Evolutionary conservation across 2,888 invertebrate species (phyloP).

Genomic region (Drosophila austrosaltans): DNA sequence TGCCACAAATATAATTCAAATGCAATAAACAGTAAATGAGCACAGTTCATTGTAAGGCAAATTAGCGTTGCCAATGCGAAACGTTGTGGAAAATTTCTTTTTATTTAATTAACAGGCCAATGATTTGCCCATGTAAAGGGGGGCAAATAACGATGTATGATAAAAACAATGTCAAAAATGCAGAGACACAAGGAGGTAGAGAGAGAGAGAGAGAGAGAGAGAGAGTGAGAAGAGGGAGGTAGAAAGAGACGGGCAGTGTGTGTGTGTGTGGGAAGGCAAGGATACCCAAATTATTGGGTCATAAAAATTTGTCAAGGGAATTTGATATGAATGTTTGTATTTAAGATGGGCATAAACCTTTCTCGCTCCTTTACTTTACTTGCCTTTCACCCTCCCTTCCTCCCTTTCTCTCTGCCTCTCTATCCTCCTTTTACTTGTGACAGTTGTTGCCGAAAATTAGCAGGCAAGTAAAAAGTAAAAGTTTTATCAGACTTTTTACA

Average conservation of each 20-base stretch:
- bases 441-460: conserved; percentile 63
- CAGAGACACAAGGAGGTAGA: conserved; percentile 17
- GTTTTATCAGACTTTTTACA: conserved; percentile 67
- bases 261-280: conserved; percentile 36
- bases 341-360: conserved; percentile 14
- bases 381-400: not conserved
- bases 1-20: conserved; percentile 19
- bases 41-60: not conserved
- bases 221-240: conserved; percentile 31
- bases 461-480: conserved; percentile 57
- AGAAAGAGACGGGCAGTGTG: conserved; percentile 44
- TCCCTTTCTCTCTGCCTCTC: not conserved
- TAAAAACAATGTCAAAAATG: conserved; percentile 9
- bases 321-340: conserved; percentile 30
- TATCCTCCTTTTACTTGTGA: not conserved
- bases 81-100: conserved; percentile 21
- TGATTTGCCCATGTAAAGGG: conserved; percentile 40
- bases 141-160: conserved; percentile 18
- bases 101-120: conserved; percentile 69
- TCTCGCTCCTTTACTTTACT: conserved; percentile 16
- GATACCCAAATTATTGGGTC: conserved; percentile 59
- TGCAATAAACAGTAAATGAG: conserved; percentile 1
- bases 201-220: conserved; percentile 48
- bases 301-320: conserved; percentile 61
- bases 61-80: conserved; percentile 34